Conservation (phyloP, 2,113 vertebrate species). For the Neomonachus schauinslandi region DNA sequence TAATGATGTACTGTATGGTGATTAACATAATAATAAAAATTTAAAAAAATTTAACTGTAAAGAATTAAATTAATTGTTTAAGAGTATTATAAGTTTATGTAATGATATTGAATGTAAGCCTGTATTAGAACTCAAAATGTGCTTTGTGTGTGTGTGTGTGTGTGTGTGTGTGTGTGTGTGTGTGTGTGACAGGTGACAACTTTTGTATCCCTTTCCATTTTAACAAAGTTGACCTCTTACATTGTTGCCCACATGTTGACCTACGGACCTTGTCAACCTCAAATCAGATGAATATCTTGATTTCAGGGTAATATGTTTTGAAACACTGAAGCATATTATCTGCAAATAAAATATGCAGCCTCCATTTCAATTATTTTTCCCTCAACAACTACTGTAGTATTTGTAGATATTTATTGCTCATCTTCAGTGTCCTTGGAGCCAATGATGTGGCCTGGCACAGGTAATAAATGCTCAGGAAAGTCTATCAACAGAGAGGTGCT, state of each 20-base stretch:
- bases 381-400: neutral
- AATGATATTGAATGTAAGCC: neutral
- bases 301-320: neutral
- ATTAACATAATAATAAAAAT: too few relatives aligned
- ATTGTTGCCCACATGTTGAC: neutral
- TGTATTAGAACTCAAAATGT: neutral
- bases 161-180: too few relatives aligned
- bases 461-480: neutral
- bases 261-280: neutral
- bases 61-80: neutral
- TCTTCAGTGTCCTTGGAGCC: neutral
- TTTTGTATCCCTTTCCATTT: neutral
- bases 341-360: neutral
- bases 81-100: neutral
- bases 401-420: neutral
- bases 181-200: neutral
- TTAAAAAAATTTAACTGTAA: neutral
- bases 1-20: too few relatives aligned
- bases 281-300: conserved; percentile 41
- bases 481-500: neutral
- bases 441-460: neutral
- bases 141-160: too few relatives aligned
- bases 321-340: neutral
- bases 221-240: neutral
- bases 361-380: neutral